Base-by-base conservation (phyloP, 1,140 invertebrate genomes). In the Yoshiicerus persimilis region DNA sequence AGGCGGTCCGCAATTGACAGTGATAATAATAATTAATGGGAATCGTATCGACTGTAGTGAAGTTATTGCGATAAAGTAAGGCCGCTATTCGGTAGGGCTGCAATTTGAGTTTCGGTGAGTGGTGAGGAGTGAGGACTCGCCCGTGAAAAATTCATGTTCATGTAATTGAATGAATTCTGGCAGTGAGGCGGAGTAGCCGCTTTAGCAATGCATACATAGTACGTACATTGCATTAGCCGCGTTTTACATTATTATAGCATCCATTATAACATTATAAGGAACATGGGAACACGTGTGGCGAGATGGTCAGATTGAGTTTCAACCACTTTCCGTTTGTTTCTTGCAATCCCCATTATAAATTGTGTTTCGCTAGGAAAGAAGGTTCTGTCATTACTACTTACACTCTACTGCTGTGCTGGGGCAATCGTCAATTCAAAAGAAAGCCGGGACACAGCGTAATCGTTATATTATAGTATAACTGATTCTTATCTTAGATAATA, bases 121-220 rank as follows among this genome's bases (percentile, higher is more conserved):
- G 41, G 20, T 47, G 9, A 16, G 20, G n/a, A n/a, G n/a, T n/a
- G n/a, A 30, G 20, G 75, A 80, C 16, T 38, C 32, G 39, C 39
- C 83, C 23, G 83, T 47, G 83, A 85, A 85, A 85, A 85, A 85
- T 85, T 85, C 83, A 85, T 85, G 83, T 84, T 84, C 38, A 13
- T 34, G 30, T 85, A 85, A 85, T 85, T 85, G 83, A 85, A 85
- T 85, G 83, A 85, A 47, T 56, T 85, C n/a, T 25, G 83, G 47
- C 30, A 62, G 83, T 4, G 20, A 85, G 83, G 83, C 83, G 83
- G 83, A n/a, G 83, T 36, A 36, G 75, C 2, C 1, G 20, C 27
- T 77, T 34, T 77, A 70, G 64, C 64, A 70, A 27, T 70, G 13
- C 64, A 30, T n/a, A 70, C 64, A 27, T 70, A n/a, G 4, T 4